A percentile compares a stretch with the other conserved stretches of the same genome.
Conservation (phyloP, 1,140 invertebrate genomes). For the Oreohelix idahoensis region DNA sequence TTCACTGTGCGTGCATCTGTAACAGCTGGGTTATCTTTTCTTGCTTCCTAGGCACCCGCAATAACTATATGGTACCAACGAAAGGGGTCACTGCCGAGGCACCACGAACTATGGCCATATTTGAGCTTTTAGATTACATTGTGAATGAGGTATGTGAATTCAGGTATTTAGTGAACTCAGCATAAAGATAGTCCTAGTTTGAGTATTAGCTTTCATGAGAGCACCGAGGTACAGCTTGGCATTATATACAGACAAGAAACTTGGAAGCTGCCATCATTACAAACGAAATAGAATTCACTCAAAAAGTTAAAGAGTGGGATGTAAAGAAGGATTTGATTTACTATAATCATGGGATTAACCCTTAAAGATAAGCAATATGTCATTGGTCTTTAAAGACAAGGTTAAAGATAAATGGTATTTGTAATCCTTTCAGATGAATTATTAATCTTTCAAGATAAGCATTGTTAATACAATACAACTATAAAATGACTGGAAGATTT, state of each 20-base stretch:
- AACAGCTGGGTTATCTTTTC: conserved; percentile 46
- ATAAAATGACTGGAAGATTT: too few species aligned
- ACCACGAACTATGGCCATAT: conserved; percentile 91
- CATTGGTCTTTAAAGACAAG: too few species aligned
- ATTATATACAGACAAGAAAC: background rate
- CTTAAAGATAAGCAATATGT: too few species aligned
- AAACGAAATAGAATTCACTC: too few species aligned
- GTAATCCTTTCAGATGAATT: too few species aligned
- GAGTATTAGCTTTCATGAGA: background rate
- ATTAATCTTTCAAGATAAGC: too few species aligned
- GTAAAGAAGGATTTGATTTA: too few species aligned
- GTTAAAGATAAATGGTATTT: too few species aligned
- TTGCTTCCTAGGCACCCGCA: conserved; percentile 68
- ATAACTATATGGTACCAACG: conserved; percentile 66
- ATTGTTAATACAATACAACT: too few species aligned
- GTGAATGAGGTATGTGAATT: conserved; percentile 86
- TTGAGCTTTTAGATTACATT: conserved; percentile 98
- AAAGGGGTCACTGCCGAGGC: conserved; percentile 67
- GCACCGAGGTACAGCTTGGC: background rate
- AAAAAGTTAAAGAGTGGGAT: too few species aligned
- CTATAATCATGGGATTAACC: too few species aligned
- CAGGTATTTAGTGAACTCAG: conserved; percentile 4
- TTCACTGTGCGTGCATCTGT: conserved; percentile 39
- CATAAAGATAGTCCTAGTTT: background rate
- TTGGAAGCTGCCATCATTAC: too few species aligned